Evolutionary conservation across 2,113 vertebrate genomes (phyloP).

Genomic region (Coturnix japonica): DNA sequence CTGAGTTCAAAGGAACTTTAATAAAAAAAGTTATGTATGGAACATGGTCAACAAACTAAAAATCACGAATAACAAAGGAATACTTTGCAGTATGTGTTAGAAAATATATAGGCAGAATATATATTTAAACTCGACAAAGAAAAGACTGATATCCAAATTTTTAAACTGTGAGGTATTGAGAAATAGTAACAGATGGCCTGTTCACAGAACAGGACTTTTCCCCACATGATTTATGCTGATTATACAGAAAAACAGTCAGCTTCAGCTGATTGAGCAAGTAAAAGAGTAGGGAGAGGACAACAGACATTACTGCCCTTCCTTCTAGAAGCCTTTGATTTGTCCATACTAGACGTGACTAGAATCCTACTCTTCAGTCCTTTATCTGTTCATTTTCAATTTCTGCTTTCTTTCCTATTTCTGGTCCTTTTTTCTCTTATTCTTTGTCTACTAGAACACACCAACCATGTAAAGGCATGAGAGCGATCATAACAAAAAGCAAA

Average conservation of each 20-base stretch:
- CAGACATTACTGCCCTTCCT: background rate
- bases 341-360: background rate
- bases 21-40: background rate
- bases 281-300: background rate
- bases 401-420: background rate
- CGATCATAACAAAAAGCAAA: background rate
- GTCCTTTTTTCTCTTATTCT: background rate
- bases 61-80: background rate
- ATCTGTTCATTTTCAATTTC: background rate
- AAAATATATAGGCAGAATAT: background rate
- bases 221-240: background rate
- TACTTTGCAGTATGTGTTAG: background rate
- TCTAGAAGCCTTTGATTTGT: background rate
- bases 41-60: background rate
- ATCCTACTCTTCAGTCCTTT: background rate
- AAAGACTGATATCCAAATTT: background rate
- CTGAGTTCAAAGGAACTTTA: background rate
- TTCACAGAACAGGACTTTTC: background rate
- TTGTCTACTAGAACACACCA: background rate
- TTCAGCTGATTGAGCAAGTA: background rate
- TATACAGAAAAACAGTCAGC: background rate
- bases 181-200: background rate
- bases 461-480: background rate
- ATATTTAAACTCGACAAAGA: background rate
- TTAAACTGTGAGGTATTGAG: background rate